Evolutionary conservation across 2,797 vertebrate species (phyloP), one percentile per base, ranked within the genome.

Genomic region (Dendrocincla tyrannina): DNA sequence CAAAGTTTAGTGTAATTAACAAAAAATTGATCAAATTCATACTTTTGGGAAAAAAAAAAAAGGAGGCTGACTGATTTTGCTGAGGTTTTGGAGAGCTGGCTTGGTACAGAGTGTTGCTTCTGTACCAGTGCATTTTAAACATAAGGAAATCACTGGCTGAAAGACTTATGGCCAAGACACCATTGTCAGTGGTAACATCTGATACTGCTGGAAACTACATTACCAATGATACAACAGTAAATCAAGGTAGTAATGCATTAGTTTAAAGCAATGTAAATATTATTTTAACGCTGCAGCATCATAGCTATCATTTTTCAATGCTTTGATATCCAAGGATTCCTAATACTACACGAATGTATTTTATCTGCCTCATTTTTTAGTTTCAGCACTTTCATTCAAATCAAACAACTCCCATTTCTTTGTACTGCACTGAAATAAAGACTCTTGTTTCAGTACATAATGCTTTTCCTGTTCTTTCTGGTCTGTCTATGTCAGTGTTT

Each of bases 361-460:
- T 91, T 85, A 92, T 69, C 64, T 75, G 76, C 85, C 87, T 72
- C 24, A 33, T 76, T 88, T 95, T 95, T 96, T 46, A 70, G 69
- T 95, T 95, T 92, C 12, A 3, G 30, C 84, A 88, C 72, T 95
- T 94, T 88, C 64, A 85, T 92, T 84, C 60, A 74, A 82, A 89
- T 80, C 83, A 63, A 84, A 95, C 83, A 90, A 94, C 46, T 85
- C 67, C 52, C 79, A 56, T 96, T 97, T 95, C 92, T 97, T 97
- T 96, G 96, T 97, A 97, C 93, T 88, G 83, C 95, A 94, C 94
- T 83, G 89, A 96, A 97, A 97, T 97, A 96, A 97, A 93, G 27
- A 95, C 62, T 69, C 78, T 74, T 73, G 73, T 97, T 97, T 97
- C 89, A 94, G 58, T 95, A 97, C 13, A 20, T 85, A 42, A 77